phyloP scores from a whole-genome alignment of 2,797 vertebrate genomes.

The Scyliorhinus canicula region DNA sequence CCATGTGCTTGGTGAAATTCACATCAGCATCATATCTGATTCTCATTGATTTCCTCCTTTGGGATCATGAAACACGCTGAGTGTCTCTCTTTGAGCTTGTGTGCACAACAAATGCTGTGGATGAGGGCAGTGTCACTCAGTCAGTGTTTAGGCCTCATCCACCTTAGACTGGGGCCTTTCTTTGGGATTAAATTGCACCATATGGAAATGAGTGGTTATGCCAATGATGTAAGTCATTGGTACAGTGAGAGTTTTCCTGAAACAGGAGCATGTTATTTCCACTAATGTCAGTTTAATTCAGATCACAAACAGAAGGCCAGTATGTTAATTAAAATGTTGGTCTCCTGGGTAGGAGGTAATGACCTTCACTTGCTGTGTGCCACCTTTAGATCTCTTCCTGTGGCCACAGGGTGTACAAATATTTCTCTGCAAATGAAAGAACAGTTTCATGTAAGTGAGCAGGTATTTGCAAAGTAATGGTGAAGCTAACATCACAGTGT shows the following conservation, averaged over 20 bases:
- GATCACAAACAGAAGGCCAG: not conserved
- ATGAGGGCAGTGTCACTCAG: not conserved
- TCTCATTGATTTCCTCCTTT: too few relatives aligned
- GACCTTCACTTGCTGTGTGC: not conserved
- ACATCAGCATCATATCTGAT: too few relatives aligned
- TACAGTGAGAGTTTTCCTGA: not conserved
- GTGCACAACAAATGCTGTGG: not conserved
- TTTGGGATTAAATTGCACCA: not conserved
- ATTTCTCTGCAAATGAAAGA: not conserved
- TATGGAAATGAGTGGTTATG: not conserved
- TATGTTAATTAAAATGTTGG: not conserved
- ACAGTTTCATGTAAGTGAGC: not conserved
- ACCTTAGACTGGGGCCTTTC: not conserved
- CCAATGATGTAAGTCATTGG: not conserved
- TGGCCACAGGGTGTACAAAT: not conserved
- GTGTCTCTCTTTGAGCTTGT: too few relatives aligned
- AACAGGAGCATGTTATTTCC: not conserved
- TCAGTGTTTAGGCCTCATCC: not conserved
- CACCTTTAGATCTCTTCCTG: not conserved
- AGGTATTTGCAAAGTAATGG: not conserved
- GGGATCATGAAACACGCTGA: too few relatives aligned
- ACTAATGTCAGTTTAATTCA: not conserved
- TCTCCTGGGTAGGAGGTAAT: not conserved
- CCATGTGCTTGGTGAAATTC: too few relatives aligned
- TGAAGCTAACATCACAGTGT: not conserved